Percentiles rank a stretch among this genome's conserved stretches.
These are phyloP conservation scores for Ammodytes dubius DNA, from an alignment of 2,113 vertebrate species.

Conservation along the genomic window DNA sequence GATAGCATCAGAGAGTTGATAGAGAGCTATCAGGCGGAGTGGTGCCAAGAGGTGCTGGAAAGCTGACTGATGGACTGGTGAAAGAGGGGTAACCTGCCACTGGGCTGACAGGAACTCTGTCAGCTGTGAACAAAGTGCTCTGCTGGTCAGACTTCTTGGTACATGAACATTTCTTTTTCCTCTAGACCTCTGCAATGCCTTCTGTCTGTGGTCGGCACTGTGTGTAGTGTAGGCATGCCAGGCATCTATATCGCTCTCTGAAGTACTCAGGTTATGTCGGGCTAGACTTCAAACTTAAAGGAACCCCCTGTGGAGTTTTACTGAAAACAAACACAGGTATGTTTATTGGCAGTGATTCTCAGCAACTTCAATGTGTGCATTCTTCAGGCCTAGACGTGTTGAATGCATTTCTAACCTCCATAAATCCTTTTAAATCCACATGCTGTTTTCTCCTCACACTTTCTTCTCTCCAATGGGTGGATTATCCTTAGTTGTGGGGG, in stretches of 20 bases:
- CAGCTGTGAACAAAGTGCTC: constrained; percentile 41
- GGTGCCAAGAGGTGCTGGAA: constrained; percentile 39
- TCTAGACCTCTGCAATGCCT: not conserved
- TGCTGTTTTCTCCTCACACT: not conserved
- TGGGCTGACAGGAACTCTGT: constrained; percentile 60
- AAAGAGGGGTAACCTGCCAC: constrained; percentile 55
- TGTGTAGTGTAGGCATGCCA: constrained; percentile 20
- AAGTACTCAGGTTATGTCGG: constrained; percentile 6
- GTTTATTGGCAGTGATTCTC: constrained; percentile 9
- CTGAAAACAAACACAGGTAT: constrained; percentile 37
- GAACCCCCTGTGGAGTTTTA: not conserved
- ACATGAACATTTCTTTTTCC: constrained; percentile 4
- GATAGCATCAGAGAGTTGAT: constrained; percentile 72
- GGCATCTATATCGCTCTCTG: constrained; percentile 4
- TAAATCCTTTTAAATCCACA: not conserved
- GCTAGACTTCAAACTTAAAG: constrained; percentile 1
- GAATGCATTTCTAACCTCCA: not conserved
- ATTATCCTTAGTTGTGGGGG: not conserved
- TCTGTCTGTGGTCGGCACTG: constrained; percentile 22
- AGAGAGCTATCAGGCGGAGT: constrained; percentile 65
- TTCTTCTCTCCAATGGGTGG: not conserved
- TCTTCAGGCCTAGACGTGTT: not conserved
- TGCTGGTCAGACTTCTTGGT: constrained; percentile 13
- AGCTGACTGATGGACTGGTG: constrained; percentile 60
- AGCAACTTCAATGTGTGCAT: not conserved